Conservation (phyloP, 2,888 invertebrate species). For the Leucophenga maculata region DNA sequence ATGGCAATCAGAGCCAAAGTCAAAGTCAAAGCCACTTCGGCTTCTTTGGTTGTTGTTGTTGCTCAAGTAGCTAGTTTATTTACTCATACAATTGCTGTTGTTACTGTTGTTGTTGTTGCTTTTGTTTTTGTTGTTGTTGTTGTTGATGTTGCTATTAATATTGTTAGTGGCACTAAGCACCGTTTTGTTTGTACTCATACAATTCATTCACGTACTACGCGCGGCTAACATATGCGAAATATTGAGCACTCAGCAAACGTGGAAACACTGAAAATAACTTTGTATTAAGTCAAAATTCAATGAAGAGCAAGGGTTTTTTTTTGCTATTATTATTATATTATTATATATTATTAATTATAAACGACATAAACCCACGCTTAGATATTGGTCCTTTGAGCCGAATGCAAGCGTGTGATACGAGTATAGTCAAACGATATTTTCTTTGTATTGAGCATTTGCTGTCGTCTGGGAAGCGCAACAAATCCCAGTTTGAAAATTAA, state of each 20-base stretch:
- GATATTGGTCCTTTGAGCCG: no score
- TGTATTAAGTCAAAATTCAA: neutral
- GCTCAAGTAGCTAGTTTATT: slow-evolving; percentile 7
- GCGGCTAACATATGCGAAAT: neutral
- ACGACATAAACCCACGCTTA: no score
- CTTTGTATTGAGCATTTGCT: no score
- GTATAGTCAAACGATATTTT: no score
- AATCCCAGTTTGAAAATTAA: no score
- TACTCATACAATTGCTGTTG: neutral
- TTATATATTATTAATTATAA: no score
- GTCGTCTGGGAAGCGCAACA: no score
- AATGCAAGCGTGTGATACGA: no score
- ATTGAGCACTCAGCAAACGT: neutral
- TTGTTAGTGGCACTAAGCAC: slow-evolving; percentile 31
- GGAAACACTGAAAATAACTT: neutral
- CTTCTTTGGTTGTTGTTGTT: slow-evolving; percentile 18
- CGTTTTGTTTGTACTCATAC: slow-evolving; percentile 31
- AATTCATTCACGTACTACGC: slow-evolving; percentile 5
- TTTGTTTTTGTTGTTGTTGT: neutral
- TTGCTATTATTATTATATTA: no score
- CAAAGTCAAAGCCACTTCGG: slow-evolving; percentile 16
- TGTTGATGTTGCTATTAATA: slow-evolving; percentile 34
- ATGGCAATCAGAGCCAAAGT: slow-evolving; percentile 22
- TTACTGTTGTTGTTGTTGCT: slow-evolving; percentile 34
- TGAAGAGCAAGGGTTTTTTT: no score